These are phyloP conservation scores for Cladorhizidae sp. DNA, from an alignment of 37 sponge, comb jelly and placozoan genomes.

Conservation along the genomic window DNA sequence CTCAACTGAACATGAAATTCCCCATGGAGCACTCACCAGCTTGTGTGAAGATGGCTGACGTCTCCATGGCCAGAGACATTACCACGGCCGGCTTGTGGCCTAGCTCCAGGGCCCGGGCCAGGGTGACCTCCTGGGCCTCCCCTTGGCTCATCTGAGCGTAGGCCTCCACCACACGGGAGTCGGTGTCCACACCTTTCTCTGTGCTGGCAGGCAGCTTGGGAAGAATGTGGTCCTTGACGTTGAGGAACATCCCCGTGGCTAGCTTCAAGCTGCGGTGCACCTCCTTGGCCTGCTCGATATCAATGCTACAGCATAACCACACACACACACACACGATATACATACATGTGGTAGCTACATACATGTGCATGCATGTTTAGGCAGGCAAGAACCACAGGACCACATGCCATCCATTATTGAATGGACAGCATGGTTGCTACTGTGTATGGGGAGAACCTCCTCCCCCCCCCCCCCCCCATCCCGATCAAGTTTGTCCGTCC, in stretches of 20 bases:
- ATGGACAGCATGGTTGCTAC: no score
- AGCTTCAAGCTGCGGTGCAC: slow-evolving; percentile 88
- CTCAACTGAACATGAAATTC: no score
- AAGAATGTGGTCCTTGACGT: slow-evolving; percentile 65
- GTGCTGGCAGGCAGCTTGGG: slow-evolving; percentile 78
- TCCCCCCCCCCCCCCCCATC: no score
- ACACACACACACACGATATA: not conserved
- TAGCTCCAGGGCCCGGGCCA: slow-evolving; percentile 95
- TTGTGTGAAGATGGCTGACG: slow-evolving; percentile 70
- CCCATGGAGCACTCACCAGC: slow-evolving; percentile 83
- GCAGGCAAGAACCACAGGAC: no score
- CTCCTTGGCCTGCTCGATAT: slow-evolving; percentile 91
- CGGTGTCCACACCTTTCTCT: slow-evolving; percentile 86
- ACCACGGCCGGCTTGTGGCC: slow-evolving; percentile 92
- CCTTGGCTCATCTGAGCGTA: slow-evolving; percentile 91
- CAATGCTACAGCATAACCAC: slow-evolving; percentile 40
- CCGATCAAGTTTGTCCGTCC: no score
- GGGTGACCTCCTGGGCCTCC: slow-evolving; percentile 96
- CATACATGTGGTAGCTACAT: no score
- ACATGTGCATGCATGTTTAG: no score
- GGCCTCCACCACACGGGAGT: slow-evolving; percentile 87
- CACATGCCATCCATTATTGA: no score
- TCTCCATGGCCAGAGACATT: slow-evolving; percentile 82
- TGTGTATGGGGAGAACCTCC: no score
- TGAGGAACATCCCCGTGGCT: slow-evolving; percentile 87